A percentile compares a stretch with the other conserved stretches of the same genome.
Conservation (phyloP, 2,888 invertebrate species). For the Drosophila siamana region DNA sequence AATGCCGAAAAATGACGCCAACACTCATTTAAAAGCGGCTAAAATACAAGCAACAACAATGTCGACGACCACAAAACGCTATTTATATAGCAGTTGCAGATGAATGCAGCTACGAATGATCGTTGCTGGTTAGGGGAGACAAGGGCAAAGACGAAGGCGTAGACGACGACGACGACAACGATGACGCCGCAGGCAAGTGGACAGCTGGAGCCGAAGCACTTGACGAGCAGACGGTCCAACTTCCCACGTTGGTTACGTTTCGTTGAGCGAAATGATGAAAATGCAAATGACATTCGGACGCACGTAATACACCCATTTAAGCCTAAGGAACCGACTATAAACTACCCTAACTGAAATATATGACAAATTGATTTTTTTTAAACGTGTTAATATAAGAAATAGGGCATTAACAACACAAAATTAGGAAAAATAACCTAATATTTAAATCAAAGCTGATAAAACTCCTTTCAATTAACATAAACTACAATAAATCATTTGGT, state of each 20-base stretch:
- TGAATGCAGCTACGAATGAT: slow-evolving; percentile 34
- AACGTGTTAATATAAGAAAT: not conserved
- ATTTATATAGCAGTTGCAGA: slow-evolving; percentile 69
- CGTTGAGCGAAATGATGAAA: slow-evolving; percentile 74
- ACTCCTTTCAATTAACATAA: too few species aligned
- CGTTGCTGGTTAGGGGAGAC: not conserved
- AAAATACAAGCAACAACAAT: slow-evolving; percentile 30
- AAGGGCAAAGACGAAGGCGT: not conserved
- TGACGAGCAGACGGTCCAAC: slow-evolving; percentile 60
- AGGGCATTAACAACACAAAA: not conserved
- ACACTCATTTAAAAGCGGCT: slow-evolving; percentile 56
- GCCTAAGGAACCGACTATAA: not conserved
- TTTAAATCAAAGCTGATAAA: not conserved
- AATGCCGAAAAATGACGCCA: slow-evolving; percentile 45
- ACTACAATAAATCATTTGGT: not conserved
- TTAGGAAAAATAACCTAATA: not conserved
- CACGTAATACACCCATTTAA: not conserved
- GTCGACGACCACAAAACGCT: slow-evolving; percentile 52
- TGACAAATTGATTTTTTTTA: not conserved
- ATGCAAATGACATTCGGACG: slow-evolving; percentile 56
- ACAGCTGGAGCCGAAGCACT: slow-evolving; percentile 63
- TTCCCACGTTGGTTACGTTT: slow-evolving; percentile 76
- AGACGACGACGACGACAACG: not conserved
- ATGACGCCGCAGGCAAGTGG: slow-evolving; percentile 35
- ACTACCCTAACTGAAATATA: slow-evolving; percentile 2